Base-by-base conservation (phyloP, 2,888 invertebrate genomes). In the Phytoseiulus persimilis region DNA sequence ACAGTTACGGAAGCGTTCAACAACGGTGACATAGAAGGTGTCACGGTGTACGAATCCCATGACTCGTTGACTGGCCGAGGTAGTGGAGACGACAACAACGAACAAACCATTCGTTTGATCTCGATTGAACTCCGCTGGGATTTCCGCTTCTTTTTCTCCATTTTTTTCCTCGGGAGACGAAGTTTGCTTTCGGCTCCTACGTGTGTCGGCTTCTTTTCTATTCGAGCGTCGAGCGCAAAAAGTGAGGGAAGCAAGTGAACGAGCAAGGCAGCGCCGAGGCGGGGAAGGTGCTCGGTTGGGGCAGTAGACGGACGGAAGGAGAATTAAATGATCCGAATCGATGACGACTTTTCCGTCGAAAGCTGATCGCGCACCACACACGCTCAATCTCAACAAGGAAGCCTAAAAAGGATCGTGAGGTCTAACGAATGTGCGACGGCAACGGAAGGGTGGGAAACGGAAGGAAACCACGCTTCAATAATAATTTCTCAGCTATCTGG, bases 311-410 rank as follows among this genome's bases (percentile, higher is more conserved):
- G 65, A 65, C 18, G 65, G 28, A 65, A 23, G 28, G 65, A 65
- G 65, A 65, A 65, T 65, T 65, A 65, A 65, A 65, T 65, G 65
- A 65, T 65, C 65, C 65, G 65, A 65, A 65, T 65, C 65, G 65
- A 65, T 65, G 65, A 65, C 65, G 65, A 65, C 65, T 65, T 65
- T 65, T 65, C 65, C 65, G 65, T 65, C 65, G 65, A 65, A 65
- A 65, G 65, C 11, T 65, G 65, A 65, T 65, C 65, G 65, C 65
- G 65, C 2, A 65, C 65, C 65, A 65, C 65, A 23, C 65, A 28
- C 65, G 23, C 18, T 65, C 65, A 65, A 65, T 65, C 65, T 65
- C 65, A 65, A 65, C 65, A 65, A 65, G 65, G 28, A 18, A 65
- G 65, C 65, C 5, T 2, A 65, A 28, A 65, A 28, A 65, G 65